Evolutionary conservation across 2,113 vertebrate genomes (phyloP), one percentile per base, ranked within the genome.

Genomic region (Accipiter virgatus): DNA sequence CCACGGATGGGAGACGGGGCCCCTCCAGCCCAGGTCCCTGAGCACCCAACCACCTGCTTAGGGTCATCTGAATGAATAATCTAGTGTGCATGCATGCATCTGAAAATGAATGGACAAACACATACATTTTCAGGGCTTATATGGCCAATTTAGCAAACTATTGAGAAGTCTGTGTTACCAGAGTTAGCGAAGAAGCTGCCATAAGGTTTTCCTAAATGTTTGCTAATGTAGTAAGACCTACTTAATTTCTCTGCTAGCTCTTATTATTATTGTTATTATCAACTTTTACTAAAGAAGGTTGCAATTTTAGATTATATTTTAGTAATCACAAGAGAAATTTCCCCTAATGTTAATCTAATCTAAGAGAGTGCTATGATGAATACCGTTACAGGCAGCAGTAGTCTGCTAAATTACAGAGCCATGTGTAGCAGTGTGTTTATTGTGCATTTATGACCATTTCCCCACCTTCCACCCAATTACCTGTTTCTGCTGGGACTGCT

Each of bases 351-450:
- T 45, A 55, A 55, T 29, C 58, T 3, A 11, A 19, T 53, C 27
- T 15, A 5, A 20, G 55, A 13, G 63, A 29, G 17, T 9, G 36
- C 52, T 42, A 15, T 42, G 62, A 59, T 21, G 32, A 81, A 45
- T 7, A 12, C 4, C 2, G 1, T 20, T 31, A 18, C 34, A 20
- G 56, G 43, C 22, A n/a, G 43, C 3, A 1, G 32, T 2, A 16
- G 7, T 1, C 16, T 11, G 53, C 38, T 38, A 16, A 61, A 29
- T 13, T 9, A 16, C 40, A 62, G 65, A 56, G 43, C 40, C 23
- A 0, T 2, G 22, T 2, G 20, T 4, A 15, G 19, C 25, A 0
- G 2, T 2, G 10, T 7, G 21, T 23, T 92, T 32, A 8, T 27
- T 3, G 16, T 13, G 38, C 25, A 7, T 11, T 52, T 36, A 13